Base-by-base conservation (phyloP, 2,797 vertebrate genomes). In the Argya squamiceps region DNA sequence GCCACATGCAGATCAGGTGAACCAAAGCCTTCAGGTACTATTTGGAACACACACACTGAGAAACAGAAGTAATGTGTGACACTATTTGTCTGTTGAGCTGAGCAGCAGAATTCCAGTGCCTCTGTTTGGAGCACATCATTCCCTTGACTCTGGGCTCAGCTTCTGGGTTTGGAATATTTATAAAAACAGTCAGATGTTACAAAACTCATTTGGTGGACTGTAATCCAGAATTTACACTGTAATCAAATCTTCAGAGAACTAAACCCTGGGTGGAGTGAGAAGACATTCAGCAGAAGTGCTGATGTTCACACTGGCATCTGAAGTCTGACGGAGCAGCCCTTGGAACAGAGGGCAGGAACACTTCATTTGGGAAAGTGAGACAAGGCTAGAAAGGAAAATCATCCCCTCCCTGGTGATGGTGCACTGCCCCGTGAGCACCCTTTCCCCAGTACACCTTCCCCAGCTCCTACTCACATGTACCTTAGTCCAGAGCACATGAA, bases 121-220 rank as follows among this genome's bases (percentile, higher is more conserved):
- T 74, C 59, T 70, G 41, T 75, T 93, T 59, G 59, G 34, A 80
- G 19, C 23, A 78, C 29, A 60, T 79, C 4, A 44, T 92, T 95
- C 78, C 59, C 5, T 8, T 3, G 8, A 79, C 30, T 65, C 67
- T 30, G 19, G 49, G 68, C 73, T 62, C 59, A 73, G 73, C 56
- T 70, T 88, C 41, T 64, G 36, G 6, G 32, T 76, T 92, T 81
- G 34, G 36, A 94, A 27, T 93, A 95, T 92, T 96, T 94, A 77
- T 55, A 73, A 80, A 76, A 75, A 32, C 41, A 87, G 79, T 73
- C 3, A 4, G 56, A 67, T 89, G 13, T 55, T 70, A 71, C 68
- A 89, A 94, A 93, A 41, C 63, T 73, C 4, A 4, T 86, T 84
- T 1, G 4, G 39, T 23, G 65, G 62, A 78, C 58, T 52, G 50